Evolutionary conservation across 2,888 invertebrate species (phyloP).

Genomic region (Alviniconcha strummeri): DNA sequence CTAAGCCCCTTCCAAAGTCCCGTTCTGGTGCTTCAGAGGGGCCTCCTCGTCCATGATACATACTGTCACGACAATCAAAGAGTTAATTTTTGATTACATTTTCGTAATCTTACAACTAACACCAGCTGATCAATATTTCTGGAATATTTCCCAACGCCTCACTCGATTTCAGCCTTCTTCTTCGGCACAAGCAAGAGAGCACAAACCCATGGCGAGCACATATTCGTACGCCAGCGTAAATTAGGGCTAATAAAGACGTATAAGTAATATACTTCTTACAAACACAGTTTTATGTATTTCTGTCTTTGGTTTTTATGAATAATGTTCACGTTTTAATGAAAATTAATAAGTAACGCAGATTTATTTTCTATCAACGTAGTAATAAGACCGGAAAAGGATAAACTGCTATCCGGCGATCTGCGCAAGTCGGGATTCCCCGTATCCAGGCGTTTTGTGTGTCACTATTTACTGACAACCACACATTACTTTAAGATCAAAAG

Average conservation of each 20-base stretch:
- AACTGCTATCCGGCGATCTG: constrained; percentile 48
- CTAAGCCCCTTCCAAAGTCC: constrained; percentile 40
- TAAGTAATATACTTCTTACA: too few species aligned
- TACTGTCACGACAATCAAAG: constrained; percentile 18
- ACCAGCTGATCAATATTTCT: constrained; percentile 13
- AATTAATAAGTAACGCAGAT: constrained; percentile 4
- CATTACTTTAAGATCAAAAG: constrained; percentile 16
- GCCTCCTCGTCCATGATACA: constrained; percentile 34
- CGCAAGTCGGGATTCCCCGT: constrained; percentile 62
- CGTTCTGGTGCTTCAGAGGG: constrained; percentile 35
- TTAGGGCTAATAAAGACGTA: not conserved
- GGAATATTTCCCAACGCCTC: constrained; percentile 21
- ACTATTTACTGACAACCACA: constrained; percentile 37
- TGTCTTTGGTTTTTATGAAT: too few species aligned
- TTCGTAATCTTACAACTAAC: not conserved
- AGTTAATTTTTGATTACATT: constrained; percentile 16
- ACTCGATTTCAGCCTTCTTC: constrained; percentile 20
- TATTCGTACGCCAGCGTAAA: constrained; percentile 27
- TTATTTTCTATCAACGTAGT: constrained; percentile 41
- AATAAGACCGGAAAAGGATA: constrained; percentile 52
- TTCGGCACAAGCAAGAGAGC: constrained; percentile 28
- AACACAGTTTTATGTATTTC: too few species aligned
- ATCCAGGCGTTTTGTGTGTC: constrained; percentile 50
- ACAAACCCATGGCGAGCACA: constrained; percentile 14
- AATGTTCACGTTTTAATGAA: not conserved